Percentiles rank a stretch among this genome's conserved stretches.
Evolutionary conservation across 2,113 vertebrate genomes (phyloP).

Genomic region (Pachypanchax playfairii): DNA sequence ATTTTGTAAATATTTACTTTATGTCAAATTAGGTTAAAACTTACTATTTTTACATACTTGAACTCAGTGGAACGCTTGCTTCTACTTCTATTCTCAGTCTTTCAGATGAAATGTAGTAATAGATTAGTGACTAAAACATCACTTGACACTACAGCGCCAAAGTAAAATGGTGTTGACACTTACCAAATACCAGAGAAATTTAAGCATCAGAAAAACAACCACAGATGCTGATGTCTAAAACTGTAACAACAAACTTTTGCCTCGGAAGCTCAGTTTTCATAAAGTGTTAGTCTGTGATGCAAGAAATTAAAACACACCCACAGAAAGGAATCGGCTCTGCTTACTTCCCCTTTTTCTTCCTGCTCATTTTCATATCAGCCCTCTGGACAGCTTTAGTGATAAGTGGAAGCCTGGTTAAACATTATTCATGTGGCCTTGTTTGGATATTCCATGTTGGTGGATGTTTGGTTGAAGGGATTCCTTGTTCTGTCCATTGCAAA

Average conservation of each 20-base stretch:
- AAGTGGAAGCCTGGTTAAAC: constrained; percentile 41
- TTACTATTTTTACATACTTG: too few species aligned
- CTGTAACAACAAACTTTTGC: constrained; percentile 43
- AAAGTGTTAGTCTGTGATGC: constrained; percentile 66
- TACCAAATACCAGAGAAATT: constrained; percentile 50
- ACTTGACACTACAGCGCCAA: background rate
- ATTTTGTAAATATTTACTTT: too few species aligned
- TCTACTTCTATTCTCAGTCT: constrained; percentile 2
- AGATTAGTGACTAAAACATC: background rate
- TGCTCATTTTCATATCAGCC: constrained; percentile 82
- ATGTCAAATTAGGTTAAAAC: too few species aligned
- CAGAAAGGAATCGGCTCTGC: constrained; percentile 70
- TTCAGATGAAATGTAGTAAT: background rate
- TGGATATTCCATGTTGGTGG: background rate
- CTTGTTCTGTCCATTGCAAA: rapidly evolving
- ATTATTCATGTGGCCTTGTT: constrained; percentile 37
- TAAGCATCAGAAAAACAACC: constrained; percentile 33
- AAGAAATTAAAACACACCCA: constrained; percentile 76
- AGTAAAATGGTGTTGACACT: constrained; percentile 40
- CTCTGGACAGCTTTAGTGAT: constrained; percentile 61
- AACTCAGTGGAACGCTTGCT: background rate
- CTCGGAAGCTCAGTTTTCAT: constrained; percentile 55
- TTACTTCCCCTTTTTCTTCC: constrained; percentile 83
- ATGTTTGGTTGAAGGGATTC: background rate
- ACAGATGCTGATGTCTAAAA: constrained; percentile 27